phyloP scores from a whole-genome alignment of 2,113 vertebrate species.

The Poeciliopsis prolifica region DNA sequence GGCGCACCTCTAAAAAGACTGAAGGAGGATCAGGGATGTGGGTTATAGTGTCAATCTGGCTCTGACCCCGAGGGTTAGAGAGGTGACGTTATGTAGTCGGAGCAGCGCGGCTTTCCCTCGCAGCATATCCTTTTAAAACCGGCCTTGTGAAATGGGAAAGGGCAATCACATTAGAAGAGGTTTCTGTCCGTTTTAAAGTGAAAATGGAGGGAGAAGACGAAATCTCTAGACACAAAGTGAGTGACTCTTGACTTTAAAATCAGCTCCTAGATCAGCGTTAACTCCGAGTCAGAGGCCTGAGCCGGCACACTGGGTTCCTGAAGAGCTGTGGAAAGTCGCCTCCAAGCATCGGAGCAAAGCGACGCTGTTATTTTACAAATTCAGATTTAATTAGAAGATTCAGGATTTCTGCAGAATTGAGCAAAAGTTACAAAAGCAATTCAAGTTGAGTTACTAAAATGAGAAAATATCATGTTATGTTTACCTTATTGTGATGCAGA shows the following conservation, averaged over 20 bases:
- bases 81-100: conserved; percentile 82
- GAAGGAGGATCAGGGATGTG: conserved; percentile 80
- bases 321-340: conserved; percentile 30
- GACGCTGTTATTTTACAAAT: neutral
- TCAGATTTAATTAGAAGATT: neutral
- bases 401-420: neutral
- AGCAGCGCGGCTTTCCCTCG: conserved; percentile 76
- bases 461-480: neutral
- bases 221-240: conserved; percentile 61
- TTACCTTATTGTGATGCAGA: neutral
- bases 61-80: conserved; percentile 83
- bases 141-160: conserved; percentile 77
- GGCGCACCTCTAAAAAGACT: conserved; percentile 86
- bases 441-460: neutral
- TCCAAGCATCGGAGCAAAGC: neutral
- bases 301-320: conserved; percentile 42
- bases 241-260: conserved; percentile 67
- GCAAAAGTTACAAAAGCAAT: neutral
- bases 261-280: conserved; percentile 38
- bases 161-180: conserved; percentile 78
- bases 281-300: conserved; percentile 59
- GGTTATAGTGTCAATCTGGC: conserved; percentile 87
- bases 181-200: conserved; percentile 55
- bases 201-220: conserved; percentile 42
- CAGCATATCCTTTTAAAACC: conserved; percentile 70